Conservation (phyloP, 2,113 vertebrate species). For the Turdus rufiventris region DNA sequence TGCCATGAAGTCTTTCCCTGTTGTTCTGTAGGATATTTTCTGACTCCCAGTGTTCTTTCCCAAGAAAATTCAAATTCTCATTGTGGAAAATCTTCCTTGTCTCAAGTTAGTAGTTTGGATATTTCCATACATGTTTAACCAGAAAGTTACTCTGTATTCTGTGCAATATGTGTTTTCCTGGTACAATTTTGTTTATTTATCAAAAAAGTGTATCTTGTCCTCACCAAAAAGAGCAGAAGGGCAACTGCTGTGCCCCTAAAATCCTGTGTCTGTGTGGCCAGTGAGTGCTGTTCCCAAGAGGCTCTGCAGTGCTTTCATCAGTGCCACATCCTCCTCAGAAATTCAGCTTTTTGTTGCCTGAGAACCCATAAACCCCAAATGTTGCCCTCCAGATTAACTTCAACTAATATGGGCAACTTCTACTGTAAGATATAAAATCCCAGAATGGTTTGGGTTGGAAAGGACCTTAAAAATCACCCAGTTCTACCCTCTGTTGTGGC, state of each 20-base stretch:
- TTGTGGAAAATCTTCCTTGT: not conserved
- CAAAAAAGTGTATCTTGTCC: not conserved
- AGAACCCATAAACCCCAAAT: not conserved
- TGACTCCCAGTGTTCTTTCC: not conserved
- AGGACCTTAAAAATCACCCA: accelerated
- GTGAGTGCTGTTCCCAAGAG: not conserved
- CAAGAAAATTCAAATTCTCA: not conserved
- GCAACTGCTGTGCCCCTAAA: not conserved
- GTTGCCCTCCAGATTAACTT: not conserved
- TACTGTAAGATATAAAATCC: not conserved
- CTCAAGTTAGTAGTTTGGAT: not conserved
- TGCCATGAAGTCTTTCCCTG: not conserved
- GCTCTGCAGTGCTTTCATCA: not conserved
- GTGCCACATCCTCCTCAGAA: not conserved
- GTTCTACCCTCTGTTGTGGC: accelerated
- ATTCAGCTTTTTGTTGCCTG: not conserved
- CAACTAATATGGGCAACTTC: not conserved
- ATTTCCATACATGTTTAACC: not conserved
- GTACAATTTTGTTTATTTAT: not conserved
- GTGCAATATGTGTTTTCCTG: not conserved
- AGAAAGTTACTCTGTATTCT: not conserved
- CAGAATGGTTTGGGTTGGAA: not conserved
- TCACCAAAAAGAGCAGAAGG: not conserved
- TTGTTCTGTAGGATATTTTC: not conserved
- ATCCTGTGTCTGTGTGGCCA: not conserved